Percentiles rank a stretch among this genome's conserved stretches.
Evolutionary conservation across 2,797 vertebrate species (phyloP).

Genomic region (Alectoris magna): DNA sequence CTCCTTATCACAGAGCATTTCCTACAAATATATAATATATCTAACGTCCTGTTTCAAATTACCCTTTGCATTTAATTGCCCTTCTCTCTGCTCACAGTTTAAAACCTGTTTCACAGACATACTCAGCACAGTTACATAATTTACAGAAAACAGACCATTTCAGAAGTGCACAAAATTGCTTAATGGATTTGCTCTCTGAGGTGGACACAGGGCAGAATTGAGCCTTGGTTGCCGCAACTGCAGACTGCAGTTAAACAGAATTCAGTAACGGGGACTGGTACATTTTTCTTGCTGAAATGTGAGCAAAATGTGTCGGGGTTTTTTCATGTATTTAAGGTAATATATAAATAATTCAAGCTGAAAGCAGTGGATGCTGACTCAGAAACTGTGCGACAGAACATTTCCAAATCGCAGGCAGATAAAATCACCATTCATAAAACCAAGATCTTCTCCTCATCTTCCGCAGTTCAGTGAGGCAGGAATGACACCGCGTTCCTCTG

Average conservation of each 20-base stretch:
- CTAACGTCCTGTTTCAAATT: background rate
- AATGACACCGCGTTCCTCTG: background rate
- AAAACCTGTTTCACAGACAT: conserved; percentile 2
- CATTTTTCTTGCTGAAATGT: background rate
- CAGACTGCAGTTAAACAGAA: background rate
- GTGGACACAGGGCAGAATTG: conserved; percentile 1
- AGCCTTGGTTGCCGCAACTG: background rate
- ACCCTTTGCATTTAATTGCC: conserved; percentile 45
- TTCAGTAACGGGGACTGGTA: background rate
- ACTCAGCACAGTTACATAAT: conserved; percentile 40
- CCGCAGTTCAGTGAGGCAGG: background rate
- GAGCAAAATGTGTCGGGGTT: background rate
- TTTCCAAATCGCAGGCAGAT: background rate
- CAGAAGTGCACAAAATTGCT: conserved; percentile 56
- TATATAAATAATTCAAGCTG: background rate
- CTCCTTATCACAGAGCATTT: conserved; percentile 2
- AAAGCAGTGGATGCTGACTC: background rate
- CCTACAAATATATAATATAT: background rate
- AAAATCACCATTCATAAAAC: background rate
- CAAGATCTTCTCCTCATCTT: background rate
- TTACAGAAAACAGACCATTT: conserved; percentile 54
- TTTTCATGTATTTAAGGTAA: background rate
- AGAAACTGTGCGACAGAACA: background rate
- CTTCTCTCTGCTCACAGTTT: conserved; percentile 2
- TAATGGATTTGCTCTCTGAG: conserved; percentile 64